Percentiles rank a stretch among this genome's conserved stretches.
Evolutionary conservation across 64 coral and sea anemone species (phyloP).

Genomic region (Porites australiensis): DNA sequence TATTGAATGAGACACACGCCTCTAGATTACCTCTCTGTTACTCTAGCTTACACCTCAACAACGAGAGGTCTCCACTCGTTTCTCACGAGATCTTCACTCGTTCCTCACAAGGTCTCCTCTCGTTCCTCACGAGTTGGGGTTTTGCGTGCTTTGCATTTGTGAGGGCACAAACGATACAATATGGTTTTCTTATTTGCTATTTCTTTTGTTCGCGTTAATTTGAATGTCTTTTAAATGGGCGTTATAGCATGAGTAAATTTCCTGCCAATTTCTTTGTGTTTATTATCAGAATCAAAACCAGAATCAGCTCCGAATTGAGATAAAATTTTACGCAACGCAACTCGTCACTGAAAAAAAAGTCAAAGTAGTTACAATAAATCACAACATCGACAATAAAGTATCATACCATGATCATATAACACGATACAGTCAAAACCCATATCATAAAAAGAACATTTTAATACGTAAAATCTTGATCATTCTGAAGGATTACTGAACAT

Average conservation of each 20-base stretch:
- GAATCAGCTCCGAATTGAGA: conserved; percentile 26
- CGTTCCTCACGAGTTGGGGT: neutral
- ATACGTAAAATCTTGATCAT: neutral
- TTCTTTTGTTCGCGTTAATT: neutral
- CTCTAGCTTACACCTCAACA: neutral
- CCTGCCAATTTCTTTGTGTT: conserved; percentile 43
- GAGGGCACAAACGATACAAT: neutral
- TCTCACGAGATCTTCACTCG: too few species aligned
- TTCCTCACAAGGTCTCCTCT: too few species aligned
- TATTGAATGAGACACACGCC: conserved; percentile 39
- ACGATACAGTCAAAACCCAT: neutral
- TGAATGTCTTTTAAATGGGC: neutral
- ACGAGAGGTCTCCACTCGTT: neutral
- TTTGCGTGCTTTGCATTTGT: too few species aligned
- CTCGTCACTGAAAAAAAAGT: neutral
- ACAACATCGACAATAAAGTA: neutral
- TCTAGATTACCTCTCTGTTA: conserved; percentile 28
- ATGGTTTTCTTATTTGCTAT: neutral
- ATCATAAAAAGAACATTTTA: neutral
- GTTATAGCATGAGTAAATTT: conserved; percentile 8
- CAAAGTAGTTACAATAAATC: neutral
- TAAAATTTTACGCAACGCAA: neutral
- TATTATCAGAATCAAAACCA: conserved; percentile 38
- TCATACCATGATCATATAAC: neutral
- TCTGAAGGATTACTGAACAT: neutral